phyloP scores from a whole-genome alignment of 2,113 vertebrate genomes.

The Motacilla alba region DNA sequence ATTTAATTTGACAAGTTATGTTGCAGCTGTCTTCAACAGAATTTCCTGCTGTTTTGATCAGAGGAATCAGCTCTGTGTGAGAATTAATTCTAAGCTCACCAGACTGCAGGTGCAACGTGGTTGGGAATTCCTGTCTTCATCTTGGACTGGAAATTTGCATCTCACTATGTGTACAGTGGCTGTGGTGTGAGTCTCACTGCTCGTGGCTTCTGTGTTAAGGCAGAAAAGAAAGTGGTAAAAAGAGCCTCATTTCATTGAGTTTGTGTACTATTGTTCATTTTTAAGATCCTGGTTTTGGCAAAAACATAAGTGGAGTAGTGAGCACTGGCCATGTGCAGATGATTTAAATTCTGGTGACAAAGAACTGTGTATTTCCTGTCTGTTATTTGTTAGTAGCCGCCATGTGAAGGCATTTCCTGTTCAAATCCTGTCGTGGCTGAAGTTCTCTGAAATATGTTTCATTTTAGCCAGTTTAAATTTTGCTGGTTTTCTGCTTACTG shows the following conservation, averaged over 20 bases:
- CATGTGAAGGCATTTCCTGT: background rate
- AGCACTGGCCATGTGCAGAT: background rate
- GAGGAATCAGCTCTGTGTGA: background rate
- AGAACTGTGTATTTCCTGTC: background rate
- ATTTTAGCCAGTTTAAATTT: background rate
- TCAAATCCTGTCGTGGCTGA: background rate
- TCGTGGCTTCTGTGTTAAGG: background rate
- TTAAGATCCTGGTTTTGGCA: background rate
- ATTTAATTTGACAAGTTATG: background rate
- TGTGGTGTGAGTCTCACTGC: background rate
- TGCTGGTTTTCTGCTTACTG: background rate
- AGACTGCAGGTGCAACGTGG: background rate
- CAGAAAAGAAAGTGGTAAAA: background rate
- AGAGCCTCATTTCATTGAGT: background rate
- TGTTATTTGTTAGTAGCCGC: background rate
- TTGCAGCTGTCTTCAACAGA: background rate
- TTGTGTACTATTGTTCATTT: background rate
- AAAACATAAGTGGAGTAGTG: background rate
- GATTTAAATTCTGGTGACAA: background rate
- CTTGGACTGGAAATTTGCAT: background rate
- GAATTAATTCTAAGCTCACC: background rate
- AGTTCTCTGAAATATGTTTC: background rate
- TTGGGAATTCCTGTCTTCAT: background rate
- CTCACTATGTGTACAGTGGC: background rate
- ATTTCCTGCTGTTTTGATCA: background rate